phyloP scores from a whole-genome alignment of 1,140 invertebrate species.

The Plutomurus gul region DNA sequence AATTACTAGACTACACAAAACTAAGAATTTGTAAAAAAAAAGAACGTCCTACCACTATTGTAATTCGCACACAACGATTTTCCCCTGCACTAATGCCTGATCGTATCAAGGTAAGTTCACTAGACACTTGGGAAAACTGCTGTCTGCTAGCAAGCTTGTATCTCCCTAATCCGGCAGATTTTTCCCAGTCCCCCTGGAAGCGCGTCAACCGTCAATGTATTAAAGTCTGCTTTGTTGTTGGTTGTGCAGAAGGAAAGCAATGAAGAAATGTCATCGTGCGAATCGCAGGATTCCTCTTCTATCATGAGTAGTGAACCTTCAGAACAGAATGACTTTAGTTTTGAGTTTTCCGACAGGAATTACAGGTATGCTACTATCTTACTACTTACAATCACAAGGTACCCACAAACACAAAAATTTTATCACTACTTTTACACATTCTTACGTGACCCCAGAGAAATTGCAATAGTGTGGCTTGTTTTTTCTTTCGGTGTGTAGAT shows the following conservation, averaged over 20 bases:
- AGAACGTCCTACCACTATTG: no score
- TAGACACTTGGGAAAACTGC: neutral
- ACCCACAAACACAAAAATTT: no score
- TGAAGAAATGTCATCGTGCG: slow-evolving; percentile 50
- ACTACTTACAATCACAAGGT: no score
- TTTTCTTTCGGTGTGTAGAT: slow-evolving; percentile 58
- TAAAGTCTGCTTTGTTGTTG: neutral
- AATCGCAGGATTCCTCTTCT: slow-evolving; percentile 52
- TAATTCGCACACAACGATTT: no score
- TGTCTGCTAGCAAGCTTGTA: neutral
- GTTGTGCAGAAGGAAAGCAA: slow-evolving; percentile 51
- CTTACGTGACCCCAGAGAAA: no score
- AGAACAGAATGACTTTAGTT: slow-evolving; percentile 69
- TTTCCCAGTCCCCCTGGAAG: neutral
- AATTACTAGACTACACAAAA: no score
- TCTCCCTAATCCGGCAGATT: neutral
- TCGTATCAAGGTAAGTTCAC: slow-evolving; percentile 21
- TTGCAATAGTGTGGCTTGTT: neutral
- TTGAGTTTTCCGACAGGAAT: slow-evolving; percentile 77
- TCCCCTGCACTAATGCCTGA: slow-evolving; percentile 57
- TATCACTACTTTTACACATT: no score
- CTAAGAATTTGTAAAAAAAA: no score
- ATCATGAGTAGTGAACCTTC: slow-evolving; percentile 54
- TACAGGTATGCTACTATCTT: slow-evolving; percentile 75
- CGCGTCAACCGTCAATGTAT: neutral